Evolutionary conservation across 2,888 invertebrate species (phyloP), one percentile per base, ranked within the genome.

Genomic region (Pheosia tremula): DNA sequence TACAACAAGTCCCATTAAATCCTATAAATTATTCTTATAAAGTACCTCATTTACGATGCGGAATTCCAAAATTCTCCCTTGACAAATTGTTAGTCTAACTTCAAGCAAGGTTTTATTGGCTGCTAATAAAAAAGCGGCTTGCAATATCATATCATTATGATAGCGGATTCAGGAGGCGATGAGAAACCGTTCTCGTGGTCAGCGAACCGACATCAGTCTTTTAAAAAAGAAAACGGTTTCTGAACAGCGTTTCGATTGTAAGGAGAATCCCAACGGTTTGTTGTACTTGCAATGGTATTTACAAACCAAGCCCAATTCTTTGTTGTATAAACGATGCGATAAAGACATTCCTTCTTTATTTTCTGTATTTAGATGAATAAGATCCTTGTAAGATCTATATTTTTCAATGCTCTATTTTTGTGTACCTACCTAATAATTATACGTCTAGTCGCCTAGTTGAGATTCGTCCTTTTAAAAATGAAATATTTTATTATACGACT

Each of bases 1-100:
- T 97, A 96, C 84, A 95, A 95, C 80, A 95, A 95, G 81, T 91
- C 94, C 58, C 95, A 96, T 75, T 92, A 75, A 91, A 75, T 64
- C 56, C 61, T 60, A 24, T 24, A 24, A 24, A 24, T 24, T 24
- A n/a, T n/a, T n/a, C n/a, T n/a, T n/a, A 24, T 24, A 24, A 24
- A 24, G 24, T 24, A 24, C 49, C 59, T 53, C 50, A 47, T 57
- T 59, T 36, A 50, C 13, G 24, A 50, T n/a, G 24, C 50, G 50
- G 50, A 50, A 24, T 50, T 50, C 4, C 50, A 50, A 61, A 64
- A 1, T 58, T 61, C 58, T 37, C 58, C 56, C 49, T 57, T 39
- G 49, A 63, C 4, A 43, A 8, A 43, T 43, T 43, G 9, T 43
- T 43, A 10, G 4, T 43, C 24, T 2, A 24, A 24, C 24, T 24